Evolutionary conservation across 2,113 vertebrate genomes (phyloP), one percentile per base, ranked within the genome.

Genomic region (Dasypus novemcinctus): DNA sequence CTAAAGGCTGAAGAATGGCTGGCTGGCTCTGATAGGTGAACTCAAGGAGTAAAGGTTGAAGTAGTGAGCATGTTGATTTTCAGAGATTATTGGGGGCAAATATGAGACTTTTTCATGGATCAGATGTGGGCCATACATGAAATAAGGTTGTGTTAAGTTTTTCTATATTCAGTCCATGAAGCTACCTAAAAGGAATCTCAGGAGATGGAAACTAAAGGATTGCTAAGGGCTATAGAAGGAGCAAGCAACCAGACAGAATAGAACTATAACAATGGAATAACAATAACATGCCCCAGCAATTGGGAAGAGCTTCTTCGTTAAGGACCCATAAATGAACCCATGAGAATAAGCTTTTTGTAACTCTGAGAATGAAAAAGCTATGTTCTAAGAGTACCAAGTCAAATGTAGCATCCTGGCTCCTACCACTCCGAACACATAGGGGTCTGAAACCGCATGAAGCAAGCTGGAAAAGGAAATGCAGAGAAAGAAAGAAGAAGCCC

Each of bases 211-310:
- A 64, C 38, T 25, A 93, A 90, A 91, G 17, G 64, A 63, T 46
- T 59, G 90, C 64, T 95, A 64, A 95, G 21, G 13, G 20, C 43
- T 78, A n/a, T 57, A 13, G 46, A 91, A 95, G 78, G 27, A 86
- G 18, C 75, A 81, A 85, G 36, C 54, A 85, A 43, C 15, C 49
- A 78, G 15, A 81, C 2, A 82, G 7, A 64, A 68, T 46, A 85
- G 5, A 88, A 21, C 41, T 0, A 64, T 18, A 83, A 52, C 8
- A 43, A 31, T 36, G 25, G 84, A 90, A 75, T 2, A 46, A 21
- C 68, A 20, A 49, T 41, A 69, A 23, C 31, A 68, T 64, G 31
- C 1, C 33, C 57, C 17, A 64, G 33, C 15, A 89, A 93, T 15
- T 41, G 10, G 61, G 13, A 94, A 43, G 1, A 81, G 2, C 1